Evolutionary conservation across 2,797 vertebrate genomes (phyloP).

Genomic region (Echeneis naucrates): DNA sequence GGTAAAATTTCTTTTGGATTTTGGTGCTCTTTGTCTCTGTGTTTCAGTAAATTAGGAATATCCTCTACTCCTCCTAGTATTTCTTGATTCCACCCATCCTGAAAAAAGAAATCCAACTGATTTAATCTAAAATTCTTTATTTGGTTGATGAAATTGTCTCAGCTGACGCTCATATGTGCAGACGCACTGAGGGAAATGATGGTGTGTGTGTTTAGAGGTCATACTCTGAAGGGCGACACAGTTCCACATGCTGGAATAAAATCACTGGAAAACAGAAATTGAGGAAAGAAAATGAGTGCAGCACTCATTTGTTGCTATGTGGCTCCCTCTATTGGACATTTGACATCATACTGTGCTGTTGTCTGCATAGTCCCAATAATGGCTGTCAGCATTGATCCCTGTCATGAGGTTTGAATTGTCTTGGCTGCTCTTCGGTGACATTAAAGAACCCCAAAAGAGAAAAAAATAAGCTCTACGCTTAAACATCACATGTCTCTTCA

Average conservation of each 20-base stretch:
- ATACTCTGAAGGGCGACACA: constrained; percentile 39
- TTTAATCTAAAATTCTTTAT: background rate
- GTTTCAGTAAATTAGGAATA: background rate
- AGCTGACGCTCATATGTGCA: background rate
- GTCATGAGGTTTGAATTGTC: background rate
- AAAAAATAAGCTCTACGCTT: background rate
- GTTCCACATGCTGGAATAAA: constrained; percentile 47
- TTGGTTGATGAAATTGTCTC: background rate
- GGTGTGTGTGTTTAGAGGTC: constrained; percentile 53
- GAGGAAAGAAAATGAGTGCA: constrained; percentile 42
- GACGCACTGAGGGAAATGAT: background rate
- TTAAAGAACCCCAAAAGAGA: background rate
- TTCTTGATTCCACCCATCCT: background rate
- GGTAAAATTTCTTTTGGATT: background rate
- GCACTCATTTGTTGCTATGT: constrained; percentile 25
- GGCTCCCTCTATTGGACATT: constrained; percentile 71
- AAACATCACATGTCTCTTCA: constrained; percentile 1
- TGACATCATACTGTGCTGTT: background rate
- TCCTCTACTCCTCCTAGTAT: background rate
- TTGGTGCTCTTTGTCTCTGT: background rate
- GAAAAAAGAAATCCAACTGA: background rate
- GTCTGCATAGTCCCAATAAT: background rate
- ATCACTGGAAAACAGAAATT: constrained; percentile 50
- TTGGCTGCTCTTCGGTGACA: constrained; percentile 8
- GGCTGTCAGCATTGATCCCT: background rate